Percentiles rank a stretch among this genome's conserved stretches.
Evolutionary conservation across 1,140 invertebrate species (phyloP).

Genomic region (Cydia strobilella): DNA sequence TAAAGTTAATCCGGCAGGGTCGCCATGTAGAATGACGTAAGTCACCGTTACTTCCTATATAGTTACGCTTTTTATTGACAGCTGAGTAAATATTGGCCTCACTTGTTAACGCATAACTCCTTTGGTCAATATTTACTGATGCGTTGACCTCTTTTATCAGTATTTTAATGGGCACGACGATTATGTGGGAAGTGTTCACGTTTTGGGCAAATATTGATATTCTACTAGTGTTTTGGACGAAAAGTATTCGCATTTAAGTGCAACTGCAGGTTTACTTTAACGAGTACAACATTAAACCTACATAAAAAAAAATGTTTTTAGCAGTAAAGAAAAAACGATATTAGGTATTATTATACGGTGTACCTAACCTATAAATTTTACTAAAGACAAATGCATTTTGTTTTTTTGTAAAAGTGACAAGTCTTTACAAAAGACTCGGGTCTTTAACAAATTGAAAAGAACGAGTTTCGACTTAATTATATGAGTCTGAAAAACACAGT

Average conservation of each 20-base stretch:
- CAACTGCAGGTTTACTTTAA: background rate
- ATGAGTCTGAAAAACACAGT: too few relatives aligned
- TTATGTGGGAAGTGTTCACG: background rate
- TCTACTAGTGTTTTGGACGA: background rate
- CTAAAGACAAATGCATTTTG: too few relatives aligned
- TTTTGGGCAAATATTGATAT: background rate
- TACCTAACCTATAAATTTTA: too few relatives aligned
- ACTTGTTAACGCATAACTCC: conserved; percentile 18
- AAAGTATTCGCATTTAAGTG: background rate
- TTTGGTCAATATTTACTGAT: conserved; percentile 12
- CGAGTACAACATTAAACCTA: too few relatives aligned
- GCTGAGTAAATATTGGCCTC: background rate
- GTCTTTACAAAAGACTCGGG: too few relatives aligned
- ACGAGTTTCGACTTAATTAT: too few relatives aligned
- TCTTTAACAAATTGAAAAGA: too few relatives aligned
- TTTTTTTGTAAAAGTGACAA: too few relatives aligned
- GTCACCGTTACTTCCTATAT: background rate
- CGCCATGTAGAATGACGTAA: background rate
- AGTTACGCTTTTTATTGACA: background rate
- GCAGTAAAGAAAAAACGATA: too few relatives aligned
- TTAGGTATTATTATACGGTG: too few relatives aligned
- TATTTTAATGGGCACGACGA: background rate
- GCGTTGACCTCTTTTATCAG: conserved; percentile 16
- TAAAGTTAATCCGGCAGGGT: background rate
- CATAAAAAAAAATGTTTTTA: too few relatives aligned